Base-by-base conservation (phyloP, 2,888 invertebrate species). In the Pachymerium ferrugineum region DNA sequence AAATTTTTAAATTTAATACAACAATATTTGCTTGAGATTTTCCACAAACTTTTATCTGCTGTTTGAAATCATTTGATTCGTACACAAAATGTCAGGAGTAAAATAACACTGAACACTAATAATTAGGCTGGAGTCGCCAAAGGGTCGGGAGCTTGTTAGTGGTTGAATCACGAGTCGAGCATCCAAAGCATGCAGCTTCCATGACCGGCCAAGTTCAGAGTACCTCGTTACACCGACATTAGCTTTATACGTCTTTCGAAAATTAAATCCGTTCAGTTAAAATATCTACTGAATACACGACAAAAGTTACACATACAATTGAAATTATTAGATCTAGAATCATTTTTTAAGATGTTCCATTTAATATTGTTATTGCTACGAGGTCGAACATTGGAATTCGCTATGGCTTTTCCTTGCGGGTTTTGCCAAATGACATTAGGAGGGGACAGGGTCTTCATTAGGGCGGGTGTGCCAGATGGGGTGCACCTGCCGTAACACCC, bases 391-490 rank as follows among this genome's bases (percentile, higher is more conserved):
- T 54, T 54, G 22, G 54, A 54, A 54, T 25, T 54, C 28, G 54
- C 25, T 54, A 28, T 54, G 54, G 54, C 54, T 54, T 54, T 54
- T 54, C 22, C 54, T 54, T 14, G 25, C 10, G 54, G 54, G 54
- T 19, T 25, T 25, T 28, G 54, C 54, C 54, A 54, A 54, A 54
- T 25, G 54, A 54, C 54, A 54, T 28, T 22, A n/a, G n/a, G n/a
- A 28, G 54, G 54, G 54, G 54, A 54, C 54, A 54, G 54, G 54
- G 54, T 28, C 54, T 54, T 54, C 54, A 54, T 54, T 54, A 54
- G n/a, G 22, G 54, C 54, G 54, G 54, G 54, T 54, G 54, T 54
- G 54, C 54, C 54, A 54, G 54, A 54, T 54, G 54, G 54, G 54
- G 54, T 28, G 54, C 54, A 54, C 54, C 54, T 54, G 54, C 54